Evolutionary conservation across 2,113 vertebrate genomes (phyloP), one percentile per base, ranked within the genome.

Genomic region (Xenopus borealis): DNA sequence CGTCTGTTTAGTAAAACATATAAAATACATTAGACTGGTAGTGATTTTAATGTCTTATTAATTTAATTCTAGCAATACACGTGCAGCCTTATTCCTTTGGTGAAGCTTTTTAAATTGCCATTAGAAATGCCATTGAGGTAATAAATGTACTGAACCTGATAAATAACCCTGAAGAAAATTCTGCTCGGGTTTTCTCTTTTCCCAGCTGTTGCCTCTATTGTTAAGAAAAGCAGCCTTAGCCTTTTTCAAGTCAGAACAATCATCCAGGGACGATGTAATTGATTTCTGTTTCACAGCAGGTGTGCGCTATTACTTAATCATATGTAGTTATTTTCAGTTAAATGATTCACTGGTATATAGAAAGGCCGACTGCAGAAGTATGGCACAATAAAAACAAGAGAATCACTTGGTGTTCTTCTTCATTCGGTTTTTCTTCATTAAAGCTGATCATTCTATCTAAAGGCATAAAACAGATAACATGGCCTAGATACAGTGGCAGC

Each of bases 91-190:
- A 40, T 40, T 27, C 23, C 33, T 40, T 40, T 6, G 8, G 33
- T 40, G 5, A 40, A 10, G 20, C 6, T 45, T 44, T 8, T 74
- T 79, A 67, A 74, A 76, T 83, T 72, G 77, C 71, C 64, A 81
- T 81, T 81, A 75, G 75, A 62, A 12, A 69, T 40, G 20, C 62
- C 46, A 47, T 55, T 53, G 64, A 59, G 19, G 14, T 71, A 72
- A 75, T 67, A 71, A 71, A 78, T 58, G 53, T 18, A 46, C 57
- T 70, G 52, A 72, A 62, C 69, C 20, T 72, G 59, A 68, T 18
- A 62, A 46, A 72, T 63, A 71, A 73, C 53, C 58, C 52, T 16
- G 63, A 46, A 40, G 71, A 64, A 81, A 78, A 77, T 66, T 23
- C 3, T 20, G 23, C 45, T 73, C 72, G 66, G 23, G 40, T 53